These are phyloP conservation scores for Anthopleura xanthogrammica DNA, from an alignment of 92 coral and sea anemone species.

Conservation along the genomic window DNA sequence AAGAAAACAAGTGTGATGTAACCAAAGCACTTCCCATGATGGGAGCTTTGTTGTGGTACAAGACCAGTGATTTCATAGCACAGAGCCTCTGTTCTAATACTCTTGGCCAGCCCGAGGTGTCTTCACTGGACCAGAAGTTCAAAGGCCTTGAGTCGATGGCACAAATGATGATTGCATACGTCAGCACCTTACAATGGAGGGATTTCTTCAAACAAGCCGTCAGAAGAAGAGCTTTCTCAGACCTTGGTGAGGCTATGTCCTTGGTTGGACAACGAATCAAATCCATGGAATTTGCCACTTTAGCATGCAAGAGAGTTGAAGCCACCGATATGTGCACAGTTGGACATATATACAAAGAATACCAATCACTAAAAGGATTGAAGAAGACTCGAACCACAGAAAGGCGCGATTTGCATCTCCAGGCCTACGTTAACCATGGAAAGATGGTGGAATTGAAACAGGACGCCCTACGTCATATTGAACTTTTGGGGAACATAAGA, in stretches of 20 bases:
- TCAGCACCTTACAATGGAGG: conserved; percentile 46
- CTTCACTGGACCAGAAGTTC: not conserved
- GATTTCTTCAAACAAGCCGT: conserved; percentile 43
- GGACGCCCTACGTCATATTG: conserved; percentile 16
- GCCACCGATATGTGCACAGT: conserved; percentile 39
- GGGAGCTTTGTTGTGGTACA: conserved; percentile 65
- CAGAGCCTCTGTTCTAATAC: conserved; percentile 42
- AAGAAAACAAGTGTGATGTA: conserved; percentile 42
- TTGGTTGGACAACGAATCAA: conserved; percentile 32
- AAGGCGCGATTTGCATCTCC: conserved; percentile 40
- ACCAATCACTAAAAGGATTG: conserved; percentile 31
- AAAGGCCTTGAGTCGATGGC: conserved; percentile 32
- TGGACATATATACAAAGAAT: conserved; percentile 42
- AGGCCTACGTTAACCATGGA: conserved; percentile 24
- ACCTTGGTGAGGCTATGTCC: conserved; percentile 28
- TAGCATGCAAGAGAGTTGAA: conserved; percentile 46
- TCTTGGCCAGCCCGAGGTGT: conserved; percentile 21
- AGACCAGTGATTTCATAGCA: conserved; percentile 42
- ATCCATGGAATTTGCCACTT: conserved; percentile 27
- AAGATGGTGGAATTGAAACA: conserved; percentile 38
- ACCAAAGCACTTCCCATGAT: conserved; percentile 54
- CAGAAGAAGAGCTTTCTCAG: conserved; percentile 30
- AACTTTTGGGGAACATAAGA: conserved; percentile 42
- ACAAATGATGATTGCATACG: conserved; percentile 26
- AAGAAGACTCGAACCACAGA: conserved; percentile 28